These are phyloP conservation scores for Strigamia transsilvanica DNA, from an alignment of 2,888 invertebrate species.

Conservation along the genomic window DNA sequence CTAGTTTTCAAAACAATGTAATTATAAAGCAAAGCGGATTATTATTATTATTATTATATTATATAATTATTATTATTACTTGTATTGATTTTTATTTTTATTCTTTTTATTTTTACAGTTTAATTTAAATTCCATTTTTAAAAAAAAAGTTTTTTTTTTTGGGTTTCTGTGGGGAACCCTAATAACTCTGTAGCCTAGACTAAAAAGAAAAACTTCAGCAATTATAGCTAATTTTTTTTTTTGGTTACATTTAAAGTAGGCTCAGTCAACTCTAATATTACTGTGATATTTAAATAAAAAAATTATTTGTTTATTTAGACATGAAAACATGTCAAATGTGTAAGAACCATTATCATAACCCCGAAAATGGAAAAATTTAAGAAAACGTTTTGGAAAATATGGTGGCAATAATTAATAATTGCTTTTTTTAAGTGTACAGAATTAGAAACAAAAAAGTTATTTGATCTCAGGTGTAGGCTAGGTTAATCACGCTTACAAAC, in stretches of 20 bases:
- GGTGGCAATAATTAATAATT: slow-evolving; percentile 52
- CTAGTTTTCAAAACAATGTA: slow-evolving; percentile 25
- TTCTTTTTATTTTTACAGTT: neutral
- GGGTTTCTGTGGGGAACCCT: neutral
- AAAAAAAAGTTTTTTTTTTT: neutral
- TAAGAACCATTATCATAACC: slow-evolving; percentile 32
- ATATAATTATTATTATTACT: neutral
- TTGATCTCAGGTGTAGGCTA: slow-evolving; percentile 53
- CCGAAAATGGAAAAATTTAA: slow-evolving; percentile 47
- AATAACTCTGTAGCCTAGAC: slow-evolving; percentile 10
- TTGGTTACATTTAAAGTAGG: neutral
- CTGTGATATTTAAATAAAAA: slow-evolving; percentile 51
- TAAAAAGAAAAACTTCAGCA: neutral
- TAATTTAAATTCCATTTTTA: slow-evolving; percentile 7
- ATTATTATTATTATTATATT: slow-evolving; percentile 20
- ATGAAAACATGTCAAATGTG: slow-evolving; percentile 43
- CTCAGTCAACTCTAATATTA: slow-evolving; percentile 48
- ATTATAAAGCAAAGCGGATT: neutral
- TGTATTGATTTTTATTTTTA: neutral
- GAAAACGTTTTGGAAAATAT: slow-evolving; percentile 14
- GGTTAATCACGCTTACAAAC: slow-evolving; percentile 50
- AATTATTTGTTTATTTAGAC: slow-evolving; percentile 52
- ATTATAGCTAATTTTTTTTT: neutral
- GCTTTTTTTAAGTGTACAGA: slow-evolving; percentile 47
- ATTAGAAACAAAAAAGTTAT: slow-evolving; percentile 10